A percentile compares a stretch with the other conserved stretches of the same genome.
Conservation (phyloP, 1,140 invertebrate species). For the Rhynchophorus ferrugineus region DNA sequence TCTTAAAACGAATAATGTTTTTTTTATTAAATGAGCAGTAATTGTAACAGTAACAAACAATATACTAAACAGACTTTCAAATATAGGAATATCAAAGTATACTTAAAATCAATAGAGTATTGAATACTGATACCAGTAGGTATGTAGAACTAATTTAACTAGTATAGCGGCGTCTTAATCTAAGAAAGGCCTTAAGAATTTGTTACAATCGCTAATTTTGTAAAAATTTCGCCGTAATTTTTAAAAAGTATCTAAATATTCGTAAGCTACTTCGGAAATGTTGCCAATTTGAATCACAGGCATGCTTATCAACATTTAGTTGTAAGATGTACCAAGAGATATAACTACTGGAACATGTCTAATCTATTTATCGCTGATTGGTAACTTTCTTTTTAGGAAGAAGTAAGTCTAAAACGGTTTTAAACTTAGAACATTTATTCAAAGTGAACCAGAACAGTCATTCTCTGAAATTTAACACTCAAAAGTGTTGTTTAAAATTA, state of each 20-base stretch:
- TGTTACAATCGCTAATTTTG: neutral
- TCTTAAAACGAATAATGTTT: neutral
- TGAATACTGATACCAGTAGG: neutral
- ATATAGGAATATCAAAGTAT: neutral
- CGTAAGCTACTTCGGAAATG: constrained; percentile 2
- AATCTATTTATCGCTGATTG: neutral
- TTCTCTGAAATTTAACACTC: neutral
- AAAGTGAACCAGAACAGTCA: neutral
- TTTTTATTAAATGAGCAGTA: too few relatives aligned
- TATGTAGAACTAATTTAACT: too few relatives aligned
- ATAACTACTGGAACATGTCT: neutral
- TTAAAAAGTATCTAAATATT: constrained; percentile 7
- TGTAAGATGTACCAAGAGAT: neutral
- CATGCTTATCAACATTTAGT: constrained; percentile 3
- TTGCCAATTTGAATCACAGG: constrained; percentile 5
- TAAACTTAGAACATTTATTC: too few relatives aligned
- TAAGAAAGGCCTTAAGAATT: neutral
- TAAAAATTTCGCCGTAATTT: neutral
- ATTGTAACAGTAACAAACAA: neutral
- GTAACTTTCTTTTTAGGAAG: neutral
- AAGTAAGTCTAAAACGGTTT: neutral
- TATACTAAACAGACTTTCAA: neutral
- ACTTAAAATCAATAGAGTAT: neutral
- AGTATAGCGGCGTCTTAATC: neutral
- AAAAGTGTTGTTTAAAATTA: neutral